These are phyloP conservation scores for Labroides dimidiatus DNA, from an alignment of 2,797 vertebrate species.

Conservation along the genomic window DNA sequence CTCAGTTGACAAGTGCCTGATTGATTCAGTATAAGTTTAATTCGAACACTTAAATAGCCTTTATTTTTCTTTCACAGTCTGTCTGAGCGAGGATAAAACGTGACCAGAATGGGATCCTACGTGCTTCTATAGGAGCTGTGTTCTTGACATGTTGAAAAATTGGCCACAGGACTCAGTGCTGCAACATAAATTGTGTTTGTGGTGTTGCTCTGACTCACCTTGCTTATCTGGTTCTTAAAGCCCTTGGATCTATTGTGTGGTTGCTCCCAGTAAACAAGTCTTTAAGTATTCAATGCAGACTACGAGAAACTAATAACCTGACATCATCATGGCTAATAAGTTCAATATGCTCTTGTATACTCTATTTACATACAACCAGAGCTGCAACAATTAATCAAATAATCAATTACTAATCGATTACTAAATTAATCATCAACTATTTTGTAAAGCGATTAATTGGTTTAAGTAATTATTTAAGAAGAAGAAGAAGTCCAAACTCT, in stretches of 20 bases:
- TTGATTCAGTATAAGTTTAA: neutral
- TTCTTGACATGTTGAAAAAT: constrained; percentile 48
- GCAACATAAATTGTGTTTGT: constrained; percentile 25
- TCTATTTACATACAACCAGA: too few relatives aligned
- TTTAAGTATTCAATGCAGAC: constrained; percentile 19
- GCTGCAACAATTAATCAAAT: too few relatives aligned
- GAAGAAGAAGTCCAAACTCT: too few relatives aligned
- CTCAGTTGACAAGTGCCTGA: constrained; percentile 1
- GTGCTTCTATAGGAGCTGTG: neutral
- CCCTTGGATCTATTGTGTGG: constrained; percentile 7
- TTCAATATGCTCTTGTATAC: too few relatives aligned
- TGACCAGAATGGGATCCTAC: constrained; percentile 7
- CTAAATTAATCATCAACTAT: too few relatives aligned
- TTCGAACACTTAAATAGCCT: constrained; percentile 28
- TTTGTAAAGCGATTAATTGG: too few relatives aligned
- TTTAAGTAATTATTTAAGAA: too few relatives aligned
- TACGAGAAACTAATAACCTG: neutral
- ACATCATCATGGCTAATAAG: neutral
- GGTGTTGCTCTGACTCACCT: constrained; percentile 19
- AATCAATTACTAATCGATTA: too few relatives aligned
- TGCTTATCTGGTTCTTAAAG: constrained; percentile 21
- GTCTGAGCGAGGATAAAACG: constrained; percentile 30
- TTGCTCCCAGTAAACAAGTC: constrained; percentile 23
- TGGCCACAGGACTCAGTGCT: constrained; percentile 1
- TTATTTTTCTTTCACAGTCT: constrained; percentile 14